A percentile compares a stretch with the other conserved stretches of the same genome.
These are phyloP conservation scores for Melanotaenia maccullochi DNA, from an alignment of 2,797 vertebrate species.

Conservation along the genomic window DNA sequence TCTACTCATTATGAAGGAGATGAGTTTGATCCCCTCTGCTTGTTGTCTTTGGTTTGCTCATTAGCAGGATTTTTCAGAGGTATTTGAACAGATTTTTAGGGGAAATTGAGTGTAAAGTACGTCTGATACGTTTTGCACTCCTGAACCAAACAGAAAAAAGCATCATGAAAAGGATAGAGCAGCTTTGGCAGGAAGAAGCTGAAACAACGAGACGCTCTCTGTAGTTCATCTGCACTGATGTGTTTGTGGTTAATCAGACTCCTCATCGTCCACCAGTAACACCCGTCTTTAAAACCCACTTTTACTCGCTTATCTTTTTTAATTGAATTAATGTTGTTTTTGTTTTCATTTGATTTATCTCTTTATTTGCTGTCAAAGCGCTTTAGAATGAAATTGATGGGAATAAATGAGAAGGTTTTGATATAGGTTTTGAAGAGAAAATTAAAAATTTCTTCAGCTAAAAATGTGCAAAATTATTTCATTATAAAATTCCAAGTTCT, in stretches of 20 bases:
- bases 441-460: too few relatives aligned
- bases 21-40: neutral
- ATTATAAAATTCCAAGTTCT: too few relatives aligned
- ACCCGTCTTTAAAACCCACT: too few relatives aligned
- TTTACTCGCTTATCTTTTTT: too few relatives aligned
- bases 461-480: too few relatives aligned
- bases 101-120: neutral
- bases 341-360: too few relatives aligned
- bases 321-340: too few relatives aligned
- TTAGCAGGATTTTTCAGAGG: neutral
- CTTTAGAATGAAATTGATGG: too few relatives aligned
- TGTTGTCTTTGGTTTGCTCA: neutral
- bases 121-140: neutral
- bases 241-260: neutral
- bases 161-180: neutral
- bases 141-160: neutral
- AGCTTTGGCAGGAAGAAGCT: conserved; percentile 6
- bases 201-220: neutral
- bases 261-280: too few relatives aligned
- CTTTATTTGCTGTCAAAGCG: too few relatives aligned
- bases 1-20: neutral
- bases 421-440: neutral
- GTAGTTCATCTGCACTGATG: conserved; percentile 1
- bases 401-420: too few relatives aligned
- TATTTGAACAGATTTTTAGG: fast-evolving